Evolutionary conservation across 2,113 vertebrate species (phyloP).

Genomic region (Carassius carassius): DNA sequence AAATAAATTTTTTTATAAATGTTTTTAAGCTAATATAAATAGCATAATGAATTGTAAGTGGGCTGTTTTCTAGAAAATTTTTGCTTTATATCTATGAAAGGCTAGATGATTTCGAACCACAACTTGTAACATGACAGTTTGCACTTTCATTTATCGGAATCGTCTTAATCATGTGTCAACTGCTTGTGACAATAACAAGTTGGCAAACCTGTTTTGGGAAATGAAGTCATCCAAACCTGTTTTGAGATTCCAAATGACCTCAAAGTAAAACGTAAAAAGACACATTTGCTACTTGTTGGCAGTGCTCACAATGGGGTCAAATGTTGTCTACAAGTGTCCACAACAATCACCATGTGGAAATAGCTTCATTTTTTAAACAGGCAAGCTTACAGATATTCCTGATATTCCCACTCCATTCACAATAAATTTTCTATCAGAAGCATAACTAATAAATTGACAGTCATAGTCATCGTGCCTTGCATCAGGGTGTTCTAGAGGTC

Average conservation of each 20-base stretch:
- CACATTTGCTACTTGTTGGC: neutral
- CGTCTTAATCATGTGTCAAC: neutral
- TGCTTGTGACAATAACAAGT: neutral
- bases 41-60: neutral
- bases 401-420: neutral
- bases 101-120: neutral
- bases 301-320: neutral
- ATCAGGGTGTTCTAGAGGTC: neutral
- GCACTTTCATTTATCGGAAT: neutral
- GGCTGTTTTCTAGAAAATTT: neutral
- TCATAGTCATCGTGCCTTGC: neutral
- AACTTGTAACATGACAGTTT: neutral
- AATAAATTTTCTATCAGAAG: neutral
- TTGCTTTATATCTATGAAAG: neutral
- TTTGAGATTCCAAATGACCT: neutral
- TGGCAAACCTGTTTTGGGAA: neutral
- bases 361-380: neutral
- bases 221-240: too few relatives aligned
- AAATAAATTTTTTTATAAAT: too few relatives aligned
- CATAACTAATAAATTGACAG: neutral
- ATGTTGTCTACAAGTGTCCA: neutral
- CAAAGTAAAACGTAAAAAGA: slow-evolving; percentile 1
- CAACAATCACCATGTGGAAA: neutral
- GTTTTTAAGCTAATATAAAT: neutral
- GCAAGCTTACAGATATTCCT: neutral